Base-by-base conservation (phyloP, 2,888 invertebrate species). In the Xestia sexstrigata region DNA sequence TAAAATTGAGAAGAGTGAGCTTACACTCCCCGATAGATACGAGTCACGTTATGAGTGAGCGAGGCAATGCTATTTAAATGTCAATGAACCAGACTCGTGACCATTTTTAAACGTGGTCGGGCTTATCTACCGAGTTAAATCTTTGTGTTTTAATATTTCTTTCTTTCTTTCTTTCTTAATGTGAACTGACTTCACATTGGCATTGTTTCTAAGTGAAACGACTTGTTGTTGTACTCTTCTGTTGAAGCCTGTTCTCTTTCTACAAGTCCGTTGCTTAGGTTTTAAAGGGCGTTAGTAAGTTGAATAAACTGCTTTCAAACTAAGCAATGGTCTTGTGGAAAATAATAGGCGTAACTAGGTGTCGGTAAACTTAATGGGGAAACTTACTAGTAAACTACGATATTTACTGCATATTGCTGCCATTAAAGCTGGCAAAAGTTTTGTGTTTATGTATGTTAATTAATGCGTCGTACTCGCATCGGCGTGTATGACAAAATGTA, bases 181-280 rank as follows among this genome's bases (percentile, higher is more conserved):
- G 68, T 75, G 70, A 73, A 88, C 63, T 49, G 72, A 83, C 65
- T 77, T 77, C 78, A 79, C 47, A 49, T 73, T 73, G 72, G 52
- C 68, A 73, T 75, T 79, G 74, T 88, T 88, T 84, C 84, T 88
- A 75, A 74, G 78, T 87, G 66, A 71, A 74, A 87, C 47, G 65
- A 78, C 73, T 77, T 77, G 66, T 76, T 70, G 58, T 79, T 77
- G 78, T 52, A 35, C 39, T 76, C 35, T 73, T 69, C 74, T 69
- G 13, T 74, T 62, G 2, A 63, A 75, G 42, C 13, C 77, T 58
- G 55, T 65, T 79, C 63, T 74, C 26, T 13, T 83, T 68, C 23
- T n/a, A 55, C 15, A 45, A 60, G 60, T 62, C 2, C 20, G 4
- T 70, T 78, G 66, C 45, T 63, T 79, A 35, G 47, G 9, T 49